Evolutionary conservation across 2,888 invertebrate species (phyloP).

Genomic region (Microplitis deprimator): DNA sequence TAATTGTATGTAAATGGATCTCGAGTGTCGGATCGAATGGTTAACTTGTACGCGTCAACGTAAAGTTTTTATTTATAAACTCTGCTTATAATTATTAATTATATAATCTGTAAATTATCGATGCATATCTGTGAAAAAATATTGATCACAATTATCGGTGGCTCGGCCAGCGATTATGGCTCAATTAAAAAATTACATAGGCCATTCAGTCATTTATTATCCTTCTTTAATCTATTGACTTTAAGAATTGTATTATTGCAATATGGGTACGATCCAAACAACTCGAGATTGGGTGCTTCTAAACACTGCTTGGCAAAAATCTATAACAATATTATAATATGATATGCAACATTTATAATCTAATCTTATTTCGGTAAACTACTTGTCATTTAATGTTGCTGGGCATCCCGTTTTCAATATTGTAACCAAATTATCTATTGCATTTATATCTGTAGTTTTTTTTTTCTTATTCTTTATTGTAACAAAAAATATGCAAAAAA

Average conservation of each 20-base stretch:
- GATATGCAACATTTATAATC: constrained; percentile 72
- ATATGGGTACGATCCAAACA: constrained; percentile 53
- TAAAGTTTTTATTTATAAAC: constrained; percentile 31
- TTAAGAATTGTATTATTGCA: constrained; percentile 25
- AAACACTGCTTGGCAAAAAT: constrained; percentile 66
- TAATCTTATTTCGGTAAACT: constrained; percentile 68
- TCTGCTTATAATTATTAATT: constrained; percentile 38
- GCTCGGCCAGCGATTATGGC: constrained; percentile 28
- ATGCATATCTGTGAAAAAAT: constrained; percentile 44
- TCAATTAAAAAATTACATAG: constrained; percentile 34
- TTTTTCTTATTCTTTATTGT: constrained; percentile 21
- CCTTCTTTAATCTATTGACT: constrained; percentile 12
- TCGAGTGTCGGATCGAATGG: constrained; percentile 58
- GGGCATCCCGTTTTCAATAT: constrained; percentile 63
- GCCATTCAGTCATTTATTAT: constrained; percentile 39
- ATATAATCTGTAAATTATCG: constrained; percentile 42
- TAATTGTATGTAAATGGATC: constrained; percentile 55
- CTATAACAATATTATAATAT: constrained; percentile 71
- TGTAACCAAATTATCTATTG: constrained; percentile 27
- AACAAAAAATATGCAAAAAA: constrained; percentile 33
- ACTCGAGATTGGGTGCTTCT: constrained; percentile 56
- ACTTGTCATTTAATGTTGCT: constrained; percentile 66
- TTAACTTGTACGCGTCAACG: constrained; percentile 41
- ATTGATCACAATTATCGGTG: constrained; percentile 31
- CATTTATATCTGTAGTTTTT: constrained; percentile 15